These are phyloP conservation scores for Zelleria hepariella DNA, from an alignment of 2,888 invertebrate species.

Conservation along the genomic window DNA sequence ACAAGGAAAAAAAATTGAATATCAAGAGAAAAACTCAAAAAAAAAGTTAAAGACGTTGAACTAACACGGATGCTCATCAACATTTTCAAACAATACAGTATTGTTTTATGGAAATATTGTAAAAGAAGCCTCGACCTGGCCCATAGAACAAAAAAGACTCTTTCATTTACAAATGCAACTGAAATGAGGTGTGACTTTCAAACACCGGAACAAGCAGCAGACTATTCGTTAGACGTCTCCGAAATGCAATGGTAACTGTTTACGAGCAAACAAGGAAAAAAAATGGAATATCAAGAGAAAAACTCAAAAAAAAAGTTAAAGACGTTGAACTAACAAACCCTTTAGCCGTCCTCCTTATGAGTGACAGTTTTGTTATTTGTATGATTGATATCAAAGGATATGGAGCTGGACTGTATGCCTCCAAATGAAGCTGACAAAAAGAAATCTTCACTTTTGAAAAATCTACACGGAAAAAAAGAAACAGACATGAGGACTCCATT, in stretches of 20 bases:
- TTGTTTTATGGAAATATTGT: conserved; percentile 9
- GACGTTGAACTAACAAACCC: conserved; percentile 22
- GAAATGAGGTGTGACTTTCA: neutral
- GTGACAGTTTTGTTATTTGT: conserved; percentile 25
- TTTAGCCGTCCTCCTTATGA: conserved; percentile 28
- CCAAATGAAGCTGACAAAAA: neutral
- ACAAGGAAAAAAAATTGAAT: neutral
- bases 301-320: neutral
- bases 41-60: conserved; percentile 4
- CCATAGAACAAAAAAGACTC: neutral
- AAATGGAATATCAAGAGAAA: neutral
- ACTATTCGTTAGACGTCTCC: neutral
- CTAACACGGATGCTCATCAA: neutral
- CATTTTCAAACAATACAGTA: neutral
- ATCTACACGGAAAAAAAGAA: conserved; percentile 12
- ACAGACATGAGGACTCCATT: conserved; percentile 13
- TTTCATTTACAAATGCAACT: neutral
- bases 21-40: neutral
- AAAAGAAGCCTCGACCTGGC: neutral
- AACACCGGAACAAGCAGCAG: neutral
- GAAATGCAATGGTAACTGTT: conserved; percentile 11
- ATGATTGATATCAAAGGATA: conserved; percentile 42
- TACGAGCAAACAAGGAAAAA: neutral
- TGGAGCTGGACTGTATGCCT: conserved; percentile 9
- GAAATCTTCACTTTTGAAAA: conserved; percentile 2